phyloP scores from a whole-genome alignment of 2,113 vertebrate species.

The Desmodus rotundus region DNA sequence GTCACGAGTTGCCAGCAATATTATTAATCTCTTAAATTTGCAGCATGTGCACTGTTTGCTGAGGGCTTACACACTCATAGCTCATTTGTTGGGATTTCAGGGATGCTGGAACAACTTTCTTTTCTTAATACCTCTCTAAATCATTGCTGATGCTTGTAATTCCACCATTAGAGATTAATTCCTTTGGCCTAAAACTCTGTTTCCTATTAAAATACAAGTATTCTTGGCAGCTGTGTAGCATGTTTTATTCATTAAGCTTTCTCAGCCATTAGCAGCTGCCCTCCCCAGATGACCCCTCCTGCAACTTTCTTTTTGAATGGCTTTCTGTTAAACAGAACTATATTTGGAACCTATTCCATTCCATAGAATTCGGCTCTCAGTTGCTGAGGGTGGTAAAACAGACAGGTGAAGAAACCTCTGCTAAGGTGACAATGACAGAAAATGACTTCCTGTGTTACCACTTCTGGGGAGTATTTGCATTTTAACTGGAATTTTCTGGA shows the following conservation, averaged over 20 bases:
- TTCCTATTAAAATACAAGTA: constrained; percentile 49
- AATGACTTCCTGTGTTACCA: background rate
- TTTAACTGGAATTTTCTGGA: background rate
- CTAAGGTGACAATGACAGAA: background rate
- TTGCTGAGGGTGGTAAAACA: background rate
- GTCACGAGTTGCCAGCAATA: constrained; percentile 31
- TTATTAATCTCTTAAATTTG: constrained; percentile 42
- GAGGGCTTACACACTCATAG: background rate
- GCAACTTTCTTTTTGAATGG: constrained; percentile 12
- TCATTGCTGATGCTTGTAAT: constrained; percentile 56
- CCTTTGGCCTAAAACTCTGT: constrained; percentile 45
- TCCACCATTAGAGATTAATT: constrained; percentile 53
- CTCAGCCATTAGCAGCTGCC: constrained; percentile 27
- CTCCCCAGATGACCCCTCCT: background rate
- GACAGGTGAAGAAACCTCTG: background rate
- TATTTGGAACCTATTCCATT: background rate
- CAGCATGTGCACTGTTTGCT: constrained; percentile 1
- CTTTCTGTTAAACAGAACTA: constrained; percentile 18
- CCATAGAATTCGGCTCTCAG: background rate
- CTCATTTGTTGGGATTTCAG: constrained; percentile 47
- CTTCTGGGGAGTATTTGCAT: background rate
- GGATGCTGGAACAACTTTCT: constrained; percentile 35
- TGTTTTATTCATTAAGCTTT: constrained; percentile 60
- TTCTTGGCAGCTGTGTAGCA: constrained; percentile 31
- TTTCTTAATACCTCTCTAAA: constrained; percentile 38